Percentiles rank a stretch among this genome's conserved stretches.
Evolutionary conservation across 1,140 invertebrate species (phyloP).

Genomic region (Saccostrea glomerata): DNA sequence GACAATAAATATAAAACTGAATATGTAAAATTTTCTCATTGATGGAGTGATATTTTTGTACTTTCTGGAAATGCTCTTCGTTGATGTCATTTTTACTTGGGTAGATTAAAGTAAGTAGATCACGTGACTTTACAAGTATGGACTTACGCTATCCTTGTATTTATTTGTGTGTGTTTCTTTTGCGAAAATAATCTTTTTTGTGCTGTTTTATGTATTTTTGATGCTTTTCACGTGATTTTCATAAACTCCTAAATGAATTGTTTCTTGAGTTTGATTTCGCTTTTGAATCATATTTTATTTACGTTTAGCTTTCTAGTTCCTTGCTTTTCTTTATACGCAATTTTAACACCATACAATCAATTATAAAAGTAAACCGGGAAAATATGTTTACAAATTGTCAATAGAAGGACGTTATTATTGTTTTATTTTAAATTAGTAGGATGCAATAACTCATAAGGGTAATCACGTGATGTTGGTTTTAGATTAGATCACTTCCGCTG

Average conservation of each 20-base stretch:
- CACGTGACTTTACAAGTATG: neutral
- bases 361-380: no score
- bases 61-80: conserved; percentile 14
- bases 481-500: conserved; percentile 30
- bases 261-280: no score
- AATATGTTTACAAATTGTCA: neutral
- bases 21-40: neutral
- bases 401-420: neutral
- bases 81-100: conserved; percentile 17
- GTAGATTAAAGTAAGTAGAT: conserved; percentile 34
- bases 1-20: no score
- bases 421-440: neutral
- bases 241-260: no score
- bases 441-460: neutral
- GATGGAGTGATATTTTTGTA: neutral
- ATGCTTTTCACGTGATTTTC: no score
- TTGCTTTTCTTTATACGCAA: no score
- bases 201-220: neutral
- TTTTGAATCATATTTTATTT: no score
- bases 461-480: conserved; percentile 17
- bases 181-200: neutral
- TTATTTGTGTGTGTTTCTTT: neutral
- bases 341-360: no score
- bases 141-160: neutral
- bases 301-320: no score